Base-by-base conservation (phyloP, 92 coral and sea anemone genomes). In the Umimayanthus kanabou region DNA sequence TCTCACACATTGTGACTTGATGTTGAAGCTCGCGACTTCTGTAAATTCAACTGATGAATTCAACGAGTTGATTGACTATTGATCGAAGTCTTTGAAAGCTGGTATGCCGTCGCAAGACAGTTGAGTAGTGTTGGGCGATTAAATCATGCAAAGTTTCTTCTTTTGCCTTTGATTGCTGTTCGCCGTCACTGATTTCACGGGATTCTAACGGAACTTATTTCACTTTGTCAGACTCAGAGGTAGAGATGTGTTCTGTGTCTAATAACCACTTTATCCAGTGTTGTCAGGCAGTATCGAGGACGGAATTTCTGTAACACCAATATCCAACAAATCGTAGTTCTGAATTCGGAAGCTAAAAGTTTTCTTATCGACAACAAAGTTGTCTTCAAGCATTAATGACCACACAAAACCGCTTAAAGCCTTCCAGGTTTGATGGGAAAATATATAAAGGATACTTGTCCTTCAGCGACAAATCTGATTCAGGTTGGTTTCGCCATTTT, bases 1-100 rank as follows among this genome's bases (percentile, higher is more conserved):
- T 39, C 30, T 89, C 93, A 80, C 98, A 95, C 28, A 82, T 82
- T 42, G 33, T 45, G 73, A 88, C 76, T 6, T 91, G 87, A 64
- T 87, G 94, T 85, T 89, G 91, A 94, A 93, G 92, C 29, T 77
- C 78, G 80, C 33, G 23, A 39, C 14, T 11, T 47, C 50, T 81
- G 16, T 43, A 49, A 18, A n/a, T 23, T 39, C 15, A 47, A 47
- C 64, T n/a, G 45, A 37, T 33, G 78, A 25, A 79, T 43, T n/a
- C 33, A 47, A 5, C 18, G 23, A 30, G 20, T 25, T 29, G 4
- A 49, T 29, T 74, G 28, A 33, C 79, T 74, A 64, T 26, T 80
- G 22, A 5, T 50, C 84, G 9, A 58, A 80, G 84, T 50, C 53
- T 28, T 47, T 22, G 20, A 74, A 42, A 42, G 40, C 9, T 81